phyloP scores from a whole-genome alignment of 2,888 invertebrate species.

The Acanthococcus lagerstroemiae region DNA sequence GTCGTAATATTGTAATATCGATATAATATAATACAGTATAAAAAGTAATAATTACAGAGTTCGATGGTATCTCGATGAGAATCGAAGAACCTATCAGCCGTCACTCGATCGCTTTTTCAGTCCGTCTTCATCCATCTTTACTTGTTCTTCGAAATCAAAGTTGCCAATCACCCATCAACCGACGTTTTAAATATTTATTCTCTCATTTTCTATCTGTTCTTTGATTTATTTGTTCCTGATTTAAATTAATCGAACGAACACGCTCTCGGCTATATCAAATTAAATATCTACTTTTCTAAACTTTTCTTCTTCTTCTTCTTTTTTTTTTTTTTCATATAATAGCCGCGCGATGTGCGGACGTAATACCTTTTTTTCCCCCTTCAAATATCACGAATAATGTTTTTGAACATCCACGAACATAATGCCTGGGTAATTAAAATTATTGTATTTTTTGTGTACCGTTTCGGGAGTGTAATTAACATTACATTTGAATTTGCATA shows the following conservation, averaged over 20 bases:
- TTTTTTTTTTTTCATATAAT: too few species aligned
- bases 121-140: constrained; percentile 12
- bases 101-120: constrained; percentile 25
- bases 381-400: too few species aligned
- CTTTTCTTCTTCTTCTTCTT: too few species aligned
- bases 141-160: constrained; percentile 29
- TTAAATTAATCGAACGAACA: constrained; percentile 29
- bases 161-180: constrained; percentile 30
- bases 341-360: too few species aligned
- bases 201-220: constrained; percentile 27
- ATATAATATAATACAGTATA: constrained; percentile 23
- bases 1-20: neutral
- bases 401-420: too few species aligned
- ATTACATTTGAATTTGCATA: too few species aligned
- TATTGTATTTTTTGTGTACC: too few species aligned
- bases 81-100: constrained; percentile 30
- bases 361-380: too few species aligned
- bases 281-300: constrained; percentile 22
- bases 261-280: constrained; percentile 22
- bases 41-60: constrained; percentile 27
- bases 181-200: constrained; percentile 29
- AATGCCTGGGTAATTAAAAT: too few species aligned
- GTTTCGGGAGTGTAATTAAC: too few species aligned
- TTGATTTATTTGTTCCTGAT: constrained; percentile 31
- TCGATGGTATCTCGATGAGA: constrained; percentile 28